A percentile compares a stretch with the other conserved stretches of the same genome.
Evolutionary conservation across 2,797 vertebrate species (phyloP).

Genomic region (Intellagama lesueurii): DNA sequence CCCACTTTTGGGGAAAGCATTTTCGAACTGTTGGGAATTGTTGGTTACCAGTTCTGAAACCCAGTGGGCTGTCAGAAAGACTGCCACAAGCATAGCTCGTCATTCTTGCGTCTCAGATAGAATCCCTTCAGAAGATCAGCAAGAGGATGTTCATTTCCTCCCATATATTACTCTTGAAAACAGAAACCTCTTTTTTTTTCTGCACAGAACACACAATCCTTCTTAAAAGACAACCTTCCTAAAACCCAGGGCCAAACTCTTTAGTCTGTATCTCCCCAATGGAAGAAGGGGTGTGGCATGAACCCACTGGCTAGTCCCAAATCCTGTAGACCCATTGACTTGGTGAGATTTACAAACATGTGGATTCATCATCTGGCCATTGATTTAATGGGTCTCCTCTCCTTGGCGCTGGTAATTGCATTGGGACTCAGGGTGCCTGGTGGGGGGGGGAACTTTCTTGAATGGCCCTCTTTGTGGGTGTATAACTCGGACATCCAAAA

Average conservation of each 20-base stretch:
- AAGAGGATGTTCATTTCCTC: background rate
- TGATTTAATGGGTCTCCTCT: too few relatives aligned
- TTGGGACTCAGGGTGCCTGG: too few relatives aligned
- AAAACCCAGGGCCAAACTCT: background rate
- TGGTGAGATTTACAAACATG: background rate
- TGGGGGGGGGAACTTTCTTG: too few relatives aligned
- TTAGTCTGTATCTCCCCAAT: background rate
- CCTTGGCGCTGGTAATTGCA: too few relatives aligned
- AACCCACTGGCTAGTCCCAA: background rate
- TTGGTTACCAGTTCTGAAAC: constrained; percentile 40
- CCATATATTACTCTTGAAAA: background rate
- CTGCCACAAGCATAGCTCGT: background rate
- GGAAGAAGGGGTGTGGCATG: background rate
- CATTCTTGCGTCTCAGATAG: background rate
- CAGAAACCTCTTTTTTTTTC: background rate
- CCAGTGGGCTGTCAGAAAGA: accelerated
- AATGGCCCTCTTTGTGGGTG: too few relatives aligned
- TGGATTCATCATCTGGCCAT: too few relatives aligned
- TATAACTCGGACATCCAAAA: too few relatives aligned
- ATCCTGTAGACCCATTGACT: background rate
- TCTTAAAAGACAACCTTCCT: background rate
- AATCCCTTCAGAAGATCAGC: background rate
- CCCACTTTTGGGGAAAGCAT: constrained; percentile 6
- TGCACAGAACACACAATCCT: background rate
- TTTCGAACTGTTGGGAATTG: constrained; percentile 34